Conservation (phyloP, 2,888 invertebrate genomes). For the Diploptera punctata region DNA sequence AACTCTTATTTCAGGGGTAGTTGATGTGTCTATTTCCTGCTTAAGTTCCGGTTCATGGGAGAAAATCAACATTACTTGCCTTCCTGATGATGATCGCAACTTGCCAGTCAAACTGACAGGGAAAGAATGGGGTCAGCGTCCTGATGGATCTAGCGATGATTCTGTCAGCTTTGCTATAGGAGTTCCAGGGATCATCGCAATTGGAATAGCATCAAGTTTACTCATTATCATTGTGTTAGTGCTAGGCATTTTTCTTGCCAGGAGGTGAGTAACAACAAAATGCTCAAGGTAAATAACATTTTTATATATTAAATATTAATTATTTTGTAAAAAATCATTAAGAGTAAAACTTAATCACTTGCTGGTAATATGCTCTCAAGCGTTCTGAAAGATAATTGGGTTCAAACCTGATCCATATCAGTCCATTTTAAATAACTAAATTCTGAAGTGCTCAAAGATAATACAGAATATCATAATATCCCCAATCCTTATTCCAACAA, state of each 20-base stretch:
- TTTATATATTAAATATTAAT: too few relatives aligned
- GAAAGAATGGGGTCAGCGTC: conserved; percentile 36
- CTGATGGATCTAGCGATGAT: conserved; percentile 15
- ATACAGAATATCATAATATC: too few relatives aligned
- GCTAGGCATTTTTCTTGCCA: conserved; percentile 37
- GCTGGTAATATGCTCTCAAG: too few relatives aligned
- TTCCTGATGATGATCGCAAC: conserved; percentile 39
- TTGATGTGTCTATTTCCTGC: conserved; percentile 44
- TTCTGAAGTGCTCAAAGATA: too few relatives aligned
- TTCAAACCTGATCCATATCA: too few relatives aligned
- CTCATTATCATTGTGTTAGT: conserved; percentile 35
- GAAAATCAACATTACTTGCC: conserved; percentile 44
- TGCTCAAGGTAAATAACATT: too few relatives aligned
- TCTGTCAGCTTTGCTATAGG: conserved; percentile 17
- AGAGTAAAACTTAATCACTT: too few relatives aligned
- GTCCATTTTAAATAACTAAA: too few relatives aligned
- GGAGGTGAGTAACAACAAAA: conserved; percentile 29
- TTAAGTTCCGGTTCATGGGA: conserved; percentile 45
- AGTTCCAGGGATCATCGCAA: conserved; percentile 33
- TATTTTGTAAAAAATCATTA: too few relatives aligned
- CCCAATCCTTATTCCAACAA: too few relatives aligned
- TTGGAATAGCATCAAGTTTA: conserved; percentile 35
- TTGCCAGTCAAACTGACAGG: conserved; percentile 34
- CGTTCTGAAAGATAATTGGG: too few relatives aligned
- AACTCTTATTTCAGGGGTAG: conserved; percentile 40